Conservation (phyloP, 2,797 vertebrate genomes). For the Sebastes vulpes region DNA sequence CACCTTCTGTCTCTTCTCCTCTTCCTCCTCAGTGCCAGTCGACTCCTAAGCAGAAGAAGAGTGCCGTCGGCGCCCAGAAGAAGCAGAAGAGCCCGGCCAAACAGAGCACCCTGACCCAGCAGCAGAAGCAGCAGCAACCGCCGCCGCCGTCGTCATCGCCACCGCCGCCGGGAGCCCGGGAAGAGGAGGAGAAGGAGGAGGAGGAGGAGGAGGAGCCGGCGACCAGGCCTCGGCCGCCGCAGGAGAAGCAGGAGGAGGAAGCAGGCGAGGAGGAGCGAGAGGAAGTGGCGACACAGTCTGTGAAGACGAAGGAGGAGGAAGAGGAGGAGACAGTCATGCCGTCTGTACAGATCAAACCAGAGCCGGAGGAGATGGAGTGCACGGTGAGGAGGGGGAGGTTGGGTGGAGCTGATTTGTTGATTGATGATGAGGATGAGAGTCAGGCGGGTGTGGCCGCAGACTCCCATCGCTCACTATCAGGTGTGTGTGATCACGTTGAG, state of each 20-base stretch:
- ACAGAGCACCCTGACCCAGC: slow-evolving; percentile 54
- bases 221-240: slow-evolving; percentile 38
- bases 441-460: neutral
- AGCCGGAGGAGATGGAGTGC: slow-evolving; percentile 87
- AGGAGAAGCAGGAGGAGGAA: slow-evolving; percentile 30
- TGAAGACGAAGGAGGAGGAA: slow-evolving; percentile 56
- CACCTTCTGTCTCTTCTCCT: slow-evolving; percentile 25
- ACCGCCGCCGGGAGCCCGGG: neutral
- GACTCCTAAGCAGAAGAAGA: slow-evolving; percentile 84
- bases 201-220: slow-evolving; percentile 49
- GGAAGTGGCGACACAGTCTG: slow-evolving; percentile 49
- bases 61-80: slow-evolving; percentile 72
- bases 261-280: slow-evolving; percentile 69
- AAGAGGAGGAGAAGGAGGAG: slow-evolving; percentile 50
- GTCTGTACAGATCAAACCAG: slow-evolving; percentile 86
- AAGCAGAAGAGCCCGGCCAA: slow-evolving; percentile 72
- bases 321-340: slow-evolving; percentile 76
- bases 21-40: slow-evolving; percentile 80
- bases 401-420: slow-evolving; percentile 4
- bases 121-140: slow-evolving; percentile 17
- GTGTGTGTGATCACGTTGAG: neutral
- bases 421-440: slow-evolving; percentile 11
- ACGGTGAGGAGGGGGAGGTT: slow-evolving; percentile 76
- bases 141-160: neutral
- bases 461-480: neutral